phyloP scores from a whole-genome alignment of 1,140 invertebrate genomes.

The Drosophila teissieri region DNA sequence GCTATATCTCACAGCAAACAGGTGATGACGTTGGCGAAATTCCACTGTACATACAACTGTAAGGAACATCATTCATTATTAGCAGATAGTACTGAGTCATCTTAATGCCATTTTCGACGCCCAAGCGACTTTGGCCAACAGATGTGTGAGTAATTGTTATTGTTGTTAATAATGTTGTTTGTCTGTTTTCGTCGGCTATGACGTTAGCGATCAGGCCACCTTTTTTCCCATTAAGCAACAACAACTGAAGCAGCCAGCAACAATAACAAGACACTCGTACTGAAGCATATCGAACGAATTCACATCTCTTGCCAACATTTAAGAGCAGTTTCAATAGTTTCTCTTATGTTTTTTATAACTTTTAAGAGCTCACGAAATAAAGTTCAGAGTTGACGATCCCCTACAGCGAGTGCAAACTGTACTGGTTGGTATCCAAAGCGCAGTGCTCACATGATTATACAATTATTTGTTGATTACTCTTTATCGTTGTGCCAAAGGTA shows the following conservation, averaged over 20 bases:
- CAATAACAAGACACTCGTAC: conserved; percentile 12
- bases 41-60: background rate
- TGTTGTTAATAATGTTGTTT: conserved; percentile 37
- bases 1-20: conserved; percentile 14
- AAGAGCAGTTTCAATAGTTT: conserved; percentile 29
- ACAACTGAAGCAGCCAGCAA: conserved; percentile 18
- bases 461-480: conserved; percentile 36
- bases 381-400: conserved; percentile 11
- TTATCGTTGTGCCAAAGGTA: conserved; percentile 45
- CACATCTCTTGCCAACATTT: conserved; percentile 14
- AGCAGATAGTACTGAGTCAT: conserved; percentile 36
- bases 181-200: conserved; percentile 28
- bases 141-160: conserved; percentile 52
- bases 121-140: conserved; percentile 25
- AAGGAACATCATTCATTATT: conserved; percentile 35
- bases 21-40: conserved; percentile 31
- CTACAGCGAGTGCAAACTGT: conserved; percentile 3
- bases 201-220: conserved; percentile 75
- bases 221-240: conserved; percentile 50
- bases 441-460: conserved; percentile 50
- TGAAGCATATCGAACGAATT: conserved; percentile 6
- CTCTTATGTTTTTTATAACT: conserved; percentile 19
- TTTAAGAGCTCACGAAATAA: background rate
- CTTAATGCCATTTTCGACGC: background rate
- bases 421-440: conserved; percentile 4